Base-by-base conservation (phyloP, 2,797 vertebrate genomes). In the Xenops minutus region DNA sequence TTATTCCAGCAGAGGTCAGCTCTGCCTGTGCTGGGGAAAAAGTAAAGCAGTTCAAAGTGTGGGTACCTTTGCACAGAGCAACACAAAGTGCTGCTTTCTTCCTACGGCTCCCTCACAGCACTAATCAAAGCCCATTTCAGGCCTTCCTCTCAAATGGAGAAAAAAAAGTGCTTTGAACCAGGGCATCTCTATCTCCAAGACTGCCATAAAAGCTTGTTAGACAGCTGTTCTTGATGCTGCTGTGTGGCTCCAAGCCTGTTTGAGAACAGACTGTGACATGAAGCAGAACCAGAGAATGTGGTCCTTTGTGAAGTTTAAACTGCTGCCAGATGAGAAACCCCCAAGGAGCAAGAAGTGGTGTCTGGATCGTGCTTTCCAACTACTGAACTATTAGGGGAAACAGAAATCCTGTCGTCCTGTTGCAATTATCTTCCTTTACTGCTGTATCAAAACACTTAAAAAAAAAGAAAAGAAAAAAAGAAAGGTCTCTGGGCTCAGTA, bases 1-100 rank as follows among this genome's bases (percentile, higher is more conserved):
- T 62, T 37, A 64, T 79, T 80, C 77, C 72, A 88, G 88, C 44
- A 85, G 92, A 93, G 77, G 80, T 88, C 71, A 82, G 80, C 86
- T 95, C 63, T 85, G 64, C 24, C 54, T 83, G 30, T 9, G n/a
- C 32, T 22, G 46, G 64, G 29, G 59, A 76, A 39, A 39, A 43
- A 18, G 23, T 39, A 27, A 27, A 77, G 41, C 74, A 66, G 34
- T 64, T 85, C 37, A 4, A 43, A 58, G 37, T 24, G 37, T 61
- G 79, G 61, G 37, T 0, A 1, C 20, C 37, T 62, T 66, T 75
- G 43, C 59, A 44, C 34, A 20, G 37, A 48, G 15, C 34, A 59
- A 37, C 29, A 46, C 29, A 20, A 83, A 62, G 62, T 2, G 2
- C 51, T 75, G 46, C 8, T 73, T 90, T 86, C 58, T 59, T 73